Evolutionary conservation across 2,797 vertebrate genomes (phyloP).

Genomic region (Poeciliopsis infans): DNA sequence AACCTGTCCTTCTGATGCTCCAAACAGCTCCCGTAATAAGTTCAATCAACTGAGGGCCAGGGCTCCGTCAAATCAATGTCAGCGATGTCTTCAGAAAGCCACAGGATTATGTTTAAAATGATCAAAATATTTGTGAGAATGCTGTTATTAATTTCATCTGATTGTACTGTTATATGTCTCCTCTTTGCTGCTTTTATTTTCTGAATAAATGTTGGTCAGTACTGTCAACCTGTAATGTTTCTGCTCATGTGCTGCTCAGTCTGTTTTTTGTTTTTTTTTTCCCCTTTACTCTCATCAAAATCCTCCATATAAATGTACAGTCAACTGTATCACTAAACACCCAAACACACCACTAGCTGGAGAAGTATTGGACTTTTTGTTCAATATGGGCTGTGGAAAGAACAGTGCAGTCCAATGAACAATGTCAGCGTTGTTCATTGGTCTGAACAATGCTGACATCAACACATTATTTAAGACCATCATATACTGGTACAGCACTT

Average conservation of each 20-base stretch:
- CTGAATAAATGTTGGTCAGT: slow-evolving; percentile 60
- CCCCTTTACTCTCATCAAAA: background rate
- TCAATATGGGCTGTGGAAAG: background rate
- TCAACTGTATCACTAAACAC: background rate
- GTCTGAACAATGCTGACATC: too few species aligned
- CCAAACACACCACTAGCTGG: background rate
- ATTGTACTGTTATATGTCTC: slow-evolving; percentile 39
- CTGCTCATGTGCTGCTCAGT: background rate
- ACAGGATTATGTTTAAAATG: slow-evolving; percentile 28
- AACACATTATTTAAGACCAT: background rate
- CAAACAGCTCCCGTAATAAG: background rate
- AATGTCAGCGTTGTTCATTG: too few species aligned
- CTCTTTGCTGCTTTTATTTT: slow-evolving; percentile 54
- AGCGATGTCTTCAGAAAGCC: slow-evolving; percentile 8
- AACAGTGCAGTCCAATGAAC: too few species aligned
- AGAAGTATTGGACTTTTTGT: background rate
- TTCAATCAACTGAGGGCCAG: background rate
- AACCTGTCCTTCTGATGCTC: slow-evolving; percentile 79
- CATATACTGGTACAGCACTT: background rate
- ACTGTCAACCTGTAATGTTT: background rate
- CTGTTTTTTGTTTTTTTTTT: background rate
- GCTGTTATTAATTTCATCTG: slow-evolving; percentile 21
- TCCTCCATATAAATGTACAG: background rate
- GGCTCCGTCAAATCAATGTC: background rate
- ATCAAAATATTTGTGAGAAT: slow-evolving; percentile 31